Evolutionary conservation across 2,113 vertebrate genomes (phyloP).

Genomic region (Cricetomys ansorgei): DNA sequence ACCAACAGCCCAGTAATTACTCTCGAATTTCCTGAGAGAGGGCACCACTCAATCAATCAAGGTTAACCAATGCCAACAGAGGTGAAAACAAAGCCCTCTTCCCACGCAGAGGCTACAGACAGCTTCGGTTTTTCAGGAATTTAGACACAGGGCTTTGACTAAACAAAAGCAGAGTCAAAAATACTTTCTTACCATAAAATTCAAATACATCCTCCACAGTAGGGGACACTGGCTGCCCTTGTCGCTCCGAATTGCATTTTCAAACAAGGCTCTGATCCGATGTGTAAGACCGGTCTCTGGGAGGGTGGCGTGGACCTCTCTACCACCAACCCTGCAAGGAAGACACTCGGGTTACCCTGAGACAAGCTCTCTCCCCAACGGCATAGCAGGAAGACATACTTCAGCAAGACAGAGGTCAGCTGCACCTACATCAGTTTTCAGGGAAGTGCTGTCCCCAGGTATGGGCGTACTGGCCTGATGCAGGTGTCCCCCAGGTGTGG

Average conservation of each 20-base stretch:
- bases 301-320: conserved; percentile 88
- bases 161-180: not conserved
- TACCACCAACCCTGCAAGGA: conserved; percentile 87
- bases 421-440: no score
- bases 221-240: conserved; percentile 92
- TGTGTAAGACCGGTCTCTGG: conserved; percentile 95
- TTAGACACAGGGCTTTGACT: not conserved
- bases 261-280: conserved; percentile 94
- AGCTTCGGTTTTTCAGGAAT: rapidly evolving
- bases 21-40: not conserved
- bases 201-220: conserved; percentile 96
- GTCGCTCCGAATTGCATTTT: conserved; percentile 89
- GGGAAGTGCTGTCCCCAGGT: not conserved
- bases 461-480: not conserved
- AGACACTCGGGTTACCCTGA: not conserved
- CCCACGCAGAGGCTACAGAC: rapidly evolving
- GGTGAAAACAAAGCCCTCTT: not conserved
- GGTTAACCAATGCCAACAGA: rapidly evolving
- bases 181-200: conserved; percentile 91
- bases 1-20: not conserved
- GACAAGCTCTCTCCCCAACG: rapidly evolving
- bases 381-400: not conserved
- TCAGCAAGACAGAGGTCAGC: not conserved
- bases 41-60: rapidly evolving
- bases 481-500: no score